Conservation (phyloP, 2,888 invertebrate genomes). For the Cremastinae sp. region DNA sequence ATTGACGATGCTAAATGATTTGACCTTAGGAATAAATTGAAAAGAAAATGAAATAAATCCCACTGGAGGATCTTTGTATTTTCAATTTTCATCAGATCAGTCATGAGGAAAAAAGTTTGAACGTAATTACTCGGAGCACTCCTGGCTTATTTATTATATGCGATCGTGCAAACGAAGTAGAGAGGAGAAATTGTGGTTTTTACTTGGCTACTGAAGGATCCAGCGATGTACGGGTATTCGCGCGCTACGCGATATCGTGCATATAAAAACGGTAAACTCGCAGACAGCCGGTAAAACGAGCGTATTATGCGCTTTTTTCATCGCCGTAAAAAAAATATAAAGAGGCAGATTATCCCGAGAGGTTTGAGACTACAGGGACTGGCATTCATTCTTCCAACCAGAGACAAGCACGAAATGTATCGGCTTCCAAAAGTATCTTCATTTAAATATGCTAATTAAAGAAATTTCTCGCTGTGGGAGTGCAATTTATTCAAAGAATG, state of each 20-base stretch:
- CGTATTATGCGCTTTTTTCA: conserved; percentile 30
- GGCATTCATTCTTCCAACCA: conserved; percentile 39
- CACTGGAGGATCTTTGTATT: too few species aligned
- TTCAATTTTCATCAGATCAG: too few species aligned
- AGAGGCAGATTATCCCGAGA: conserved; percentile 24
- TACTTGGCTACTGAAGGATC: conserved; percentile 21
- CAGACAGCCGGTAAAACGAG: conserved; percentile 26
- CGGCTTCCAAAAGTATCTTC: not conserved
- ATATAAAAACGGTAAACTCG: conserved; percentile 15
- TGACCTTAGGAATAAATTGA: too few species aligned
- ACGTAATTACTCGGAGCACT: conserved; percentile 32
- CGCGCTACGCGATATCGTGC: not conserved
- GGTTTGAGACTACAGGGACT: conserved; percentile 40
- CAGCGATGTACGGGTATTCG: not conserved
- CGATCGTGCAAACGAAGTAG: conserved; percentile 30
- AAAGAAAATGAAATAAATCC: too few species aligned
- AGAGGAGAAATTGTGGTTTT: conserved; percentile 28
- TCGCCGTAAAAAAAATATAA: not conserved
- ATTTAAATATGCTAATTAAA: not conserved
- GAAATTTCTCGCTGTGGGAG: too few species aligned
- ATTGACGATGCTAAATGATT: too few species aligned
- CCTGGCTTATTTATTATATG: conserved; percentile 41
- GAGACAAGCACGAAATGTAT: conserved; percentile 10
- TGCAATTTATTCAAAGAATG: too few species aligned
- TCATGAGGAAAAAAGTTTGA: too few species aligned